These are phyloP conservation scores for Axinella damicornis DNA, from an alignment of 37 sponge, comb jelly and placozoan species.

Conservation along the genomic window DNA sequence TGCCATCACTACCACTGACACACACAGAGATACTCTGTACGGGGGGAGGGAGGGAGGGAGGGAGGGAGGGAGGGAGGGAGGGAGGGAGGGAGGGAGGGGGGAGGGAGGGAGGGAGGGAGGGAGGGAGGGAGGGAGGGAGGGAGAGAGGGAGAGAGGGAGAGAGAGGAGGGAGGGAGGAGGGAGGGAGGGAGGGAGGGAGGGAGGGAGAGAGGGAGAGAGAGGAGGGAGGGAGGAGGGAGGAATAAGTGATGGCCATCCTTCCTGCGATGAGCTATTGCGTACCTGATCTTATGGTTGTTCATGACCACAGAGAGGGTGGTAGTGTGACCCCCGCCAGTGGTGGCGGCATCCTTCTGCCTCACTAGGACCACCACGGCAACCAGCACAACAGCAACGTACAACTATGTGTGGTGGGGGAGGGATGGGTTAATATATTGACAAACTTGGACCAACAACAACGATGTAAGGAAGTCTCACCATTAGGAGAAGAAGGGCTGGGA, in stretches of 20 bases:
- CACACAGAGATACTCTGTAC: conserved; percentile 3
- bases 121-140: not conserved
- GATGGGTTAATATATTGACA: no score
- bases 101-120: not conserved
- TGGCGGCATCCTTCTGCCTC: not conserved
- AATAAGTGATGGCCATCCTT: not conserved
- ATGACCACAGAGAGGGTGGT: not conserved
- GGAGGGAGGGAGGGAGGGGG: no score
- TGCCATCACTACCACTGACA: conserved; percentile 9
- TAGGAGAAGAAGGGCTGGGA: conserved; percentile 17
- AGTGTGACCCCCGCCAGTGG: not conserved
- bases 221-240: not conserved
- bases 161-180: not conserved
- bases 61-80: no score
- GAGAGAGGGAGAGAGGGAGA: not conserved
- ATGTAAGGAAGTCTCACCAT: no score
- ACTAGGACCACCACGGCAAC: not conserved
- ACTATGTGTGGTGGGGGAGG: not conserved
- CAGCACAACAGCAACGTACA: not conserved
- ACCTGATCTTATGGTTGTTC: conserved; percentile 5
- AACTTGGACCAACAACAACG: no score
- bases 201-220: no score
- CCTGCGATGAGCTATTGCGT: not conserved
- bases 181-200: not conserved
- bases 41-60: not conserved